Evolutionary conservation across 2,888 invertebrate species (phyloP), one percentile per base, ranked within the genome.

Genomic region (Eucera pruinosa): DNA sequence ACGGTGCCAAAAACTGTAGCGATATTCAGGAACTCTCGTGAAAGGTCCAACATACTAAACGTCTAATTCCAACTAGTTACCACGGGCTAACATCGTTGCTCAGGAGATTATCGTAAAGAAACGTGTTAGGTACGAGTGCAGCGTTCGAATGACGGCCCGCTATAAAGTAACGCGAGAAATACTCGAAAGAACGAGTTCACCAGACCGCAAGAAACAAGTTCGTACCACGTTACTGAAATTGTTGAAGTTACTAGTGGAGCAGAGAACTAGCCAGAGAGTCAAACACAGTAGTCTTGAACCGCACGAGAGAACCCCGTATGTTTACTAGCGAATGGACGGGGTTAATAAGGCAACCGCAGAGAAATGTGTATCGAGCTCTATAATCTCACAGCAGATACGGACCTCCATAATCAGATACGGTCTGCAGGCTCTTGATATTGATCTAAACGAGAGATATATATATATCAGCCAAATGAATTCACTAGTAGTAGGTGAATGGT

Each of bases 261-360:
- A 41, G 20, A 13, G 18, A 62, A 33, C 39, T 23, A 57, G 23
- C 50, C 27, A 23, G 18, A 18, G 33, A 50, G 61, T 70, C 55
- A 45, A 69, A 65, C 54, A 39, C 20, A 54, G 54, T 20, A 55
- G 52, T 33, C 68, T 58, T 60, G 64, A 48, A 65, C 36, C 47
- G 60, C 58, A 58, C 39, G 18, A 52, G 54, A 33, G 52, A 20
- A 45, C n/a, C 48, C 62, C 54, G 52, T 45, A 23, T 71, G 65
- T 71, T 71, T 77, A 64, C 64, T 30, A 25, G 55, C 33, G 25
- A 58, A 60, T 62, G 47, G 45, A 13, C 55, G 41, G 30, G 54
- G 68, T 79, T 79, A 72, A 79, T 79, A 79, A 79, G 72, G 55
- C 60, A 64, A 78, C 78, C 78, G 25, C 78, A 60, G 64, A 71